Conservation (phyloP, 2,888 invertebrate genomes). For the Isoperla grammatica region DNA sequence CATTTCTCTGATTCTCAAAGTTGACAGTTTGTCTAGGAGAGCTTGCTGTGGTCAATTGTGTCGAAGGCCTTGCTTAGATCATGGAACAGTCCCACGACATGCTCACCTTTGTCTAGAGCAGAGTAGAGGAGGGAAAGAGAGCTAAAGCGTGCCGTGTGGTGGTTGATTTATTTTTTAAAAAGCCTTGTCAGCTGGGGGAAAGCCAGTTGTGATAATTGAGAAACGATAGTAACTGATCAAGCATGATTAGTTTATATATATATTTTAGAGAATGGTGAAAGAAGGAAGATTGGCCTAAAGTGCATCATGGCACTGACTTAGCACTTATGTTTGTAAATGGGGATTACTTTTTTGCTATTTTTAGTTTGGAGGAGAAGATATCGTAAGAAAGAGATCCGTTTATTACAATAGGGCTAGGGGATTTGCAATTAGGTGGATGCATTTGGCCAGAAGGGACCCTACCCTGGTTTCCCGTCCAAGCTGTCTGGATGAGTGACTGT, state of each 20-base stretch:
- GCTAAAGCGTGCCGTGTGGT: slow-evolving; percentile 2
- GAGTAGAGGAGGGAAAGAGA: neutral
- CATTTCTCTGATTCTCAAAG: too few relatives aligned
- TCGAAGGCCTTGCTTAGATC: slow-evolving; percentile 9
- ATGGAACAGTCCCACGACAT: neutral
- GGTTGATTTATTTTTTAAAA: slow-evolving; percentile 1
- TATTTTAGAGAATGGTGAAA: neutral
- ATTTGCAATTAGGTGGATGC: too few relatives aligned
- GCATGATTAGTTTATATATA: neutral
- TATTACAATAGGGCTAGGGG: too few relatives aligned
- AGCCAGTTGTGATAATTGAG: neutral
- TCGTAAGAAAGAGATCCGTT: too few relatives aligned
- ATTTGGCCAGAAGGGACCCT: too few relatives aligned
- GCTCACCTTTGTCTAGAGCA: neutral
- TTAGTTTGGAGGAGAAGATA: neutral
- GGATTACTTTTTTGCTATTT: neutral
- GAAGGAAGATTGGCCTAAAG: neutral
- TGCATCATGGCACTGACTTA: neutral
- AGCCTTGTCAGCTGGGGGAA: neutral
- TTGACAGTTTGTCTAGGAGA: too few relatives aligned
- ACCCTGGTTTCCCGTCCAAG: too few relatives aligned
- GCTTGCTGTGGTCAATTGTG: too few relatives aligned
- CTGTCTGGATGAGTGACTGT: too few relatives aligned
- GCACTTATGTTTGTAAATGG: slow-evolving; percentile 2
- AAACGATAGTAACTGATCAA: neutral